A percentile compares a stretch with the other conserved stretches of the same genome.
Conservation (phyloP, 2,113 vertebrate species). For the Scolopax mira region DNA sequence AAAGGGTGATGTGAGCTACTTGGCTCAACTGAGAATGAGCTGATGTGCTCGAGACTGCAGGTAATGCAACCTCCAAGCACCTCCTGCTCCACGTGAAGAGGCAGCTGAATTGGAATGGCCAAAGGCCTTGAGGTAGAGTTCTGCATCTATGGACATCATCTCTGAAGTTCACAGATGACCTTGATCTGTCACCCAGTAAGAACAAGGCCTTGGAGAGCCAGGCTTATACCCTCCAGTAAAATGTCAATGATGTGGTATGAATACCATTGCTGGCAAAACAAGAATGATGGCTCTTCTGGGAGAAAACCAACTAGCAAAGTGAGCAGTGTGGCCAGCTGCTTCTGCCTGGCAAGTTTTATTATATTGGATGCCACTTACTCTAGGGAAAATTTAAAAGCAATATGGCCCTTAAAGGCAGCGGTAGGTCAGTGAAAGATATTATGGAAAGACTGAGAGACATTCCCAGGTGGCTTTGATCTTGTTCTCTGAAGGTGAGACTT, state of each 20-base stretch:
- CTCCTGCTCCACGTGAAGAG: background rate
- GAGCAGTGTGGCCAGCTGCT: background rate
- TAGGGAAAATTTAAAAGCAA: background rate
- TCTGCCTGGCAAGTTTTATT: conserved; percentile 2
- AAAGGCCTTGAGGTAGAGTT: background rate
- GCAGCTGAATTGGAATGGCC: background rate
- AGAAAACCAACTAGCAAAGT: background rate
- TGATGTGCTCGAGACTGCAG: background rate
- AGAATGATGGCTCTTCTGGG: conserved; percentile 6
- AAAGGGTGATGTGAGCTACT: background rate
- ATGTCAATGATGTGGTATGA: background rate
- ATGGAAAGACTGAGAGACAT: background rate
- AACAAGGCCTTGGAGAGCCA: background rate
- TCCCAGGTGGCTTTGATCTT: background rate
- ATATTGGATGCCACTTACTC: background rate
- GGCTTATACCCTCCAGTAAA: background rate
- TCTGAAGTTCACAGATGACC: background rate
- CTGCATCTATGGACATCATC: background rate
- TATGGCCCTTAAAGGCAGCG: background rate
- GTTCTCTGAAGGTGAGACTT: background rate
- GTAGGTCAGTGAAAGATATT: background rate
- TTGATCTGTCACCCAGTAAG: background rate
- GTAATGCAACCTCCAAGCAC: background rate
- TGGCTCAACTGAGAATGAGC: background rate
- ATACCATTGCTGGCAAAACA: background rate